Base-by-base conservation (phyloP, 2,888 invertebrate species). In the Ophraella communa region DNA sequence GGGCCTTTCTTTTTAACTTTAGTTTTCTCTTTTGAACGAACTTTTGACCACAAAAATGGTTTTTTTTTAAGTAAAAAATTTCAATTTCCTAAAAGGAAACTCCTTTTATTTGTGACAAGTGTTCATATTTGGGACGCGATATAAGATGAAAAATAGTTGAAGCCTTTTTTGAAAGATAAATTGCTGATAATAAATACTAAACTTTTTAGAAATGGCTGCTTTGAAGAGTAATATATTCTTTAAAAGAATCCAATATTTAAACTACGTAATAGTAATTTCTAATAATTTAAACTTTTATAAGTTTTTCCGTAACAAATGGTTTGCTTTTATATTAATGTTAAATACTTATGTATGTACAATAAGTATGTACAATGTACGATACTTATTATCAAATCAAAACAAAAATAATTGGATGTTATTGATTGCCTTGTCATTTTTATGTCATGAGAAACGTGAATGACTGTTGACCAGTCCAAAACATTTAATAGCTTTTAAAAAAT, bases 21-120 rank as follows among this genome's bases (percentile, higher is more conserved):
- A 35, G 35, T 35, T 14, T 35, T 35, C 35, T 4, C 4, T 35
- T 35, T 14, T 10, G 11, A 33, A 35, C 14, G 35, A 35, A 35
- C n/a, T n/a, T 35, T 14, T 35, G 35, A 35, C 35, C 14, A 14
- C 35, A 35, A 35, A 45, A 45, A 45, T 45, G 4, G 21, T 3
- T n/a, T n/a, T 8, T 18, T 42, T 8, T 8, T 42, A 42, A 42
- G n/a, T 42, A 42, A 45, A 20, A 45, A 45, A 45, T 23, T 45
- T 45, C 45, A 45, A 45, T 45, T n/a, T 45, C 45, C 35, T 5
- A 1, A 14, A 39, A 1, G 45, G 5, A 45, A 45, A 45, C 45
- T 45, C 21, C 45, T 45, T 45, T 45, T 45, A 23, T 45, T 4
- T 45, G 21, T 45, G 45, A 45, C 45, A 45, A 45, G 45, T 21